phyloP scores from a whole-genome alignment of 1,140 invertebrate genomes.

The Ladona fulva region DNA sequence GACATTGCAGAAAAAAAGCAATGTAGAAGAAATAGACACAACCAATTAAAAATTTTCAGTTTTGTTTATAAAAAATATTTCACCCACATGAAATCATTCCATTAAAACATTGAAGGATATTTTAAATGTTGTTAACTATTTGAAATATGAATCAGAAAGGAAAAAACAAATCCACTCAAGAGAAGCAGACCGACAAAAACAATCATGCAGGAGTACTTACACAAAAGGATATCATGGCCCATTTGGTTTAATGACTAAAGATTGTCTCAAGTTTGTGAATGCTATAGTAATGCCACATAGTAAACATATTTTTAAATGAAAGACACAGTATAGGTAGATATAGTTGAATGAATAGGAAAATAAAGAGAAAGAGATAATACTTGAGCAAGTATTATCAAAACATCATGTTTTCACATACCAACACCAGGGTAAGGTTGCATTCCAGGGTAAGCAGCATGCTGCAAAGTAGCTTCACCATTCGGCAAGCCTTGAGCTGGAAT shows the following conservation, averaged over 20 bases:
- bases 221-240: constrained; percentile 1
- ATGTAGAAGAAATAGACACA: constrained; percentile 13
- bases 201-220: constrained; percentile 15
- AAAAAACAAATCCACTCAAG: neutral
- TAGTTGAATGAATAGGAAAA: neutral
- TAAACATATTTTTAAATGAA: constrained; percentile 3
- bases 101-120: neutral
- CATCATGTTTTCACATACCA: constrained; percentile 45
- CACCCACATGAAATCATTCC: constrained; percentile 3
- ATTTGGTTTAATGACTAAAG: neutral
- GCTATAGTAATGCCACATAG: neutral
- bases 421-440: constrained; percentile 87
- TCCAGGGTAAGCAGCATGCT: constrained; percentile 74
- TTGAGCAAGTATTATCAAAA: neutral
- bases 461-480: constrained; percentile 78
- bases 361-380: neutral
- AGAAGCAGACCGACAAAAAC: neutral
- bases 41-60: constrained; percentile 13
- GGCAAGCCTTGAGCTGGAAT: constrained; percentile 80
- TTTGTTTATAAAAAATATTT: constrained; percentile 16
- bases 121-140: neutral
- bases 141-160: neutral
- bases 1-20: constrained; percentile 15
- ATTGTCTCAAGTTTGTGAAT: neutral
- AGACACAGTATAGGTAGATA: constrained; percentile 6